Conservation (phyloP, 2,888 invertebrate species). For the Malachius bipustulatus region DNA sequence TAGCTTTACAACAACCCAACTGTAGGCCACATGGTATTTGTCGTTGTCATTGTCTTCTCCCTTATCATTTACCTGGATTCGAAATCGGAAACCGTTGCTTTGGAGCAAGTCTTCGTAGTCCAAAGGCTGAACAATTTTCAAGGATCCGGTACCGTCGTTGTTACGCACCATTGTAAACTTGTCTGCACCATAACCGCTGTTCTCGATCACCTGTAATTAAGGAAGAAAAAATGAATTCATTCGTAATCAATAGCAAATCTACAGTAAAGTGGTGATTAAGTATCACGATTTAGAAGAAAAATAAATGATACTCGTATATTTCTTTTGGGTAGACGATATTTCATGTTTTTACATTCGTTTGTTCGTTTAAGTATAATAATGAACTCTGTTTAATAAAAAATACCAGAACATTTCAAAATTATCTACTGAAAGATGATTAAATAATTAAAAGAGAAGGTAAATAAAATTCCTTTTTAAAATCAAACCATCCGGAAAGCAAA, state of each 20-base stretch:
- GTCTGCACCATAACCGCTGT: conserved; percentile 89
- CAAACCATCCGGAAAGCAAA: too few species aligned
- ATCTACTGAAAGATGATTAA: too few species aligned
- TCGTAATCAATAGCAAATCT: background rate
- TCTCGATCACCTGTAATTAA: conserved; percentile 58
- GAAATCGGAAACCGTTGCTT: conserved; percentile 89
- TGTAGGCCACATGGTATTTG: conserved; percentile 92
- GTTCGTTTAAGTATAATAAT: too few species aligned
- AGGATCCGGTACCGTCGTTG: conserved; percentile 88
- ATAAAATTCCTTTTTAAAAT: too few species aligned
- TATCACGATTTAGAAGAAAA: too few species aligned
- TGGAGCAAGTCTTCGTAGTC: conserved; percentile 92
- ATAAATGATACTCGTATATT: too few species aligned
- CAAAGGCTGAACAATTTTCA: conserved; percentile 89
- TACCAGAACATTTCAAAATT: too few species aligned
- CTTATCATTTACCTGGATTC: conserved; percentile 89
- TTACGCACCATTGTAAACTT: conserved; percentile 95
- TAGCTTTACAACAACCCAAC: conserved; percentile 87
- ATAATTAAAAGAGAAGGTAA: too few species aligned
- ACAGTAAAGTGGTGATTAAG: too few species aligned
- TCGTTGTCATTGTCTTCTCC: conserved; percentile 94
- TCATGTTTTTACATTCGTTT: too few species aligned
- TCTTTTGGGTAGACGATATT: too few species aligned
- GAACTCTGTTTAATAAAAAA: too few species aligned
- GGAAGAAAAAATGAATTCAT: background rate